Evolutionary conservation across 2,113 vertebrate species (phyloP), one percentile per base, ranked within the genome.

Genomic region (Xenus cinereus): DNA sequence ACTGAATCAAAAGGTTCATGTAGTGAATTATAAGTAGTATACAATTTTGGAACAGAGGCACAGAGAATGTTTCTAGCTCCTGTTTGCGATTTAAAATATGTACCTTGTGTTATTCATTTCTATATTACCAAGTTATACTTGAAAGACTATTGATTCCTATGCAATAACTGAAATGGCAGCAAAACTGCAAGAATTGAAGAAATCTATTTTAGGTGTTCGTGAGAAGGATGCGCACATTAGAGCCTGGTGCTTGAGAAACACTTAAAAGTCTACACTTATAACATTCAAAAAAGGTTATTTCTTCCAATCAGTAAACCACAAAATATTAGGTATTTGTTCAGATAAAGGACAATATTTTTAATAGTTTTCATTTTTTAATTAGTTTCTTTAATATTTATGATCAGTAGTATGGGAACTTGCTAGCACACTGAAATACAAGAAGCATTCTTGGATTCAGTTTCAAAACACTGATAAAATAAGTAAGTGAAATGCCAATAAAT

Each of bases 1-100:
- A 84, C 13, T 21, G 89, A 91, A 89, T 94, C 84, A 96, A 91
- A 94, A 92, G 30, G 26, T 85, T 84, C 53, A 18, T 37, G 37
- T 43, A 43, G 33, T 90, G 82, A 95, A 95, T 90, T 67, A 7
- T 41, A 90, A 95, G 53, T 51, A 67, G 37, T 19, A 35, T 23
- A 66, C 72, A 80, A 73, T 60, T 91, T 54, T 57, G 53, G 43
- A 95, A 62, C 17, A 74, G 26, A 95, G 54, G 26, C 62, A 84
- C 24, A 75, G 41, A 76, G 45, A 73, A 79, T 4, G 37, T 50
- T 69, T 89, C 80, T 82, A 11, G 33, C 28, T 66, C 57, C 48
- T 48, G 6, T 69, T 73, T 91, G n/a, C 21, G 33, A 43, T 64
- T 54, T 26, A 88, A 82, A 94, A 77, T 63, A 46, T 1, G 1